A percentile compares a stretch with the other conserved stretches of the same genome.
Evolutionary conservation across 2,797 vertebrate species (phyloP).

Genomic region (Poeciliopsis turneri): DNA sequence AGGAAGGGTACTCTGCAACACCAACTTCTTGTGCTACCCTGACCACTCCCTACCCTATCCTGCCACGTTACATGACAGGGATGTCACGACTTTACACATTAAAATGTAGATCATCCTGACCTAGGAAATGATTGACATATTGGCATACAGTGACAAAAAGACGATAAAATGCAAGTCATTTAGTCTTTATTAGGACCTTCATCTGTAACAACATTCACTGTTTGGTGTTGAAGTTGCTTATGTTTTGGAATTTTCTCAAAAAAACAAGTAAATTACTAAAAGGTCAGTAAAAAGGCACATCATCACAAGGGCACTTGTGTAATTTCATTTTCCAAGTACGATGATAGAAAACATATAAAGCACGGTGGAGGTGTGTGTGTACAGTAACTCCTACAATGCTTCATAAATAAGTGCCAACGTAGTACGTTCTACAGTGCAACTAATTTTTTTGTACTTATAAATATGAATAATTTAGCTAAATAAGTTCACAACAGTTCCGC

Average conservation of each 20-base stretch:
- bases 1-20: slow-evolving; percentile 70
- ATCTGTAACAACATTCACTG: slow-evolving; percentile 16
- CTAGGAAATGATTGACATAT: slow-evolving; percentile 28
- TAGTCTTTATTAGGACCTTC: slow-evolving; percentile 18
- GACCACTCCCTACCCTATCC: slow-evolving; percentile 74
- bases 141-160: slow-evolving; percentile 38
- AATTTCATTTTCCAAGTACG: background rate
- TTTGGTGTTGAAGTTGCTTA: slow-evolving; percentile 5
- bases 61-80: slow-evolving; percentile 62
- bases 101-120: slow-evolving; percentile 34
- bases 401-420: background rate
- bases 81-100: slow-evolving; percentile 40
- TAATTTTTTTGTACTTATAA: background rate
- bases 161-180: slow-evolving; percentile 30
- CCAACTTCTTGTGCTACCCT: slow-evolving; percentile 70
- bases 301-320: background rate
- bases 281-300: slow-evolving; percentile 2
- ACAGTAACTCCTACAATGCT: background rate
- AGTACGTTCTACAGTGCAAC: too few species aligned
- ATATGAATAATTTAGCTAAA: slow-evolving; percentile 12
- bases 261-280: slow-evolving; percentile 27
- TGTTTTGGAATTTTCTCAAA: slow-evolving; percentile 23
- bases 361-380: background rate
- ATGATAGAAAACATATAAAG: background rate
- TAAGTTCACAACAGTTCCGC: slow-evolving; percentile 2